These are phyloP conservation scores for Damaliscus lunatus DNA, from an alignment of 2,113 vertebrate species.

Conservation along the genomic window DNA sequence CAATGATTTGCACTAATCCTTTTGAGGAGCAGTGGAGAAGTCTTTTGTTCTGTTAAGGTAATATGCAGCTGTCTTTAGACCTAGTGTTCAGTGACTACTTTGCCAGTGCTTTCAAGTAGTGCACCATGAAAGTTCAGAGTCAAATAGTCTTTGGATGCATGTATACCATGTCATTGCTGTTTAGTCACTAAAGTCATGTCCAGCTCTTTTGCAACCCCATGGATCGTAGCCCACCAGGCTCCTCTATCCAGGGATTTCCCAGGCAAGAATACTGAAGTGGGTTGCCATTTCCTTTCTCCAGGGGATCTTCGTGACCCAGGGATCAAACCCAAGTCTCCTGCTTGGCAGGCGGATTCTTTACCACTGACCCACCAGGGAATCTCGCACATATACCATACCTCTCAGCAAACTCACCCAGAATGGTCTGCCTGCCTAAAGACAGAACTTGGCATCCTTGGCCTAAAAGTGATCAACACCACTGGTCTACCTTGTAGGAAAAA, in stretches of 20 bases:
- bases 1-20: not conserved
- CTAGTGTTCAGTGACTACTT: not conserved
- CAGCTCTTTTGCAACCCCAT: not conserved
- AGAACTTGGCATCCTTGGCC: not conserved
- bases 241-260: not conserved
- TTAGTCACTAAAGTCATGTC: not conserved
- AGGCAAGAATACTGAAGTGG: not conserved
- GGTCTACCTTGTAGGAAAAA: not conserved
- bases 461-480: not conserved
- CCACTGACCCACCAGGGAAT: not conserved
- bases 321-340: not conserved
- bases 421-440: not conserved
- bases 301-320: not conserved
- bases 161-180: not conserved
- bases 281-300: not conserved
- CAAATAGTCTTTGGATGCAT: not conserved
- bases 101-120: not conserved
- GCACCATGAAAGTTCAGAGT: not conserved
- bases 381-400: fast-evolving
- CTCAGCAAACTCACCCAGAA: not conserved
- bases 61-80: not conserved
- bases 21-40: not conserved
- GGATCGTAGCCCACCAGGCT: not conserved
- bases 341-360: not conserved
- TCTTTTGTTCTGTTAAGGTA: not conserved